Evolutionary conservation across 2,797 vertebrate genomes (phyloP).

Genomic region (Eulemur rubriventer): DNA sequence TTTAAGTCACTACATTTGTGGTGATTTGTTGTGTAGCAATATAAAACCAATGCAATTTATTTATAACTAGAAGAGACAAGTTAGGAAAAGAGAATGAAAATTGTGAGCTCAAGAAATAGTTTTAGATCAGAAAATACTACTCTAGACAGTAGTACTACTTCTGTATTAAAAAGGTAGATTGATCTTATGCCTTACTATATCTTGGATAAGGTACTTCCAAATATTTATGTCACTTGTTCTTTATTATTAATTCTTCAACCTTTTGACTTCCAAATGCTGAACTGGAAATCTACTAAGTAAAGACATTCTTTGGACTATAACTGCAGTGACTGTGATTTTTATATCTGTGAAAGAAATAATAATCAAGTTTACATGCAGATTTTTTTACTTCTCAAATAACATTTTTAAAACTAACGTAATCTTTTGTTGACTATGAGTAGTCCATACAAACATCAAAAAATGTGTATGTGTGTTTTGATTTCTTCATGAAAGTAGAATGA

Average conservation of each 20-base stretch:
- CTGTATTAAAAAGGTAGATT: neutral
- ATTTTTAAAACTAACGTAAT: neutral
- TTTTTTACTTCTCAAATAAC: neutral
- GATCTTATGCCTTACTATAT: neutral
- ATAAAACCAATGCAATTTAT: neutral
- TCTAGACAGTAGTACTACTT: neutral
- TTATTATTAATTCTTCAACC: neutral
- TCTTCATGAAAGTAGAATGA: neutral
- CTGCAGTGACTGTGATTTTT: neutral
- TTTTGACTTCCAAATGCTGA: neutral
- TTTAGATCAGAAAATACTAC: neutral
- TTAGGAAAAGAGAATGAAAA: neutral
- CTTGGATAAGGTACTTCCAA: neutral
- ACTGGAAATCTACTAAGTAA: neutral
- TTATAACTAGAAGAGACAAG: neutral
- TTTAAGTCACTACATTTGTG: neutral
- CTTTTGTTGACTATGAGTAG: neutral
- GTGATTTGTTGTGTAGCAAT: neutral
- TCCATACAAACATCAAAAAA: neutral
- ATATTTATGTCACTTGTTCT: neutral
- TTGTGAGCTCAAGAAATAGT: neutral
- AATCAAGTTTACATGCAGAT: neutral
- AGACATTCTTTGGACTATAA: neutral
- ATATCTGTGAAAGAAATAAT: neutral
- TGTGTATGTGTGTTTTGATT: neutral